Evolutionary conservation across 2,113 vertebrate genomes (phyloP), one percentile per base, ranked within the genome.

Genomic region (Phrynosoma blainvillii): DNA sequence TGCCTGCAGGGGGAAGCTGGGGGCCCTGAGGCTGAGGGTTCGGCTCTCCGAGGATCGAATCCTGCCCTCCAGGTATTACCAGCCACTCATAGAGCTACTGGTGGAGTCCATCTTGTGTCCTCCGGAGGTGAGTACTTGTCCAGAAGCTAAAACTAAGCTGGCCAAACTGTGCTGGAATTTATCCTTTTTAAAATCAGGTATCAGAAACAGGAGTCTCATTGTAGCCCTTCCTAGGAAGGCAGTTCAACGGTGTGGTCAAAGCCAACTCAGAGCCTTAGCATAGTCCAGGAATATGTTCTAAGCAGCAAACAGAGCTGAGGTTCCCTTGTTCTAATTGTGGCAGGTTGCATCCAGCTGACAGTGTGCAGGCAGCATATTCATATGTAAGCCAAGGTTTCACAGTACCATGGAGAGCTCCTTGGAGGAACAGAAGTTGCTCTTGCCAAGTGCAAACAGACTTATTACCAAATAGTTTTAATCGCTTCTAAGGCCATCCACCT

Each of bases 11-110:
- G 97, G 97, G 1, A 97, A 94, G 88, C 96, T 99, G 94, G 98
- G 98, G 0, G 97, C 98, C 0, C 95, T 99, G 92, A 95, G 98
- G 87, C 95, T 99, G 93, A 97, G 97, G 75, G 96, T 98, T 71
- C 96, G 96, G 30, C 95, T 99, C 91, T 93, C 94, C 1, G 98
- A 98, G 95, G 98, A 98, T 88, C 95, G 91, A 0, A 96, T 99
- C 83, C 95, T 99, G 90, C 98, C 98, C 1, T 96, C 95, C 1
- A 73, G 62, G 56, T 97, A 94, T 94, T 98, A 98, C 92, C 98
- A 97, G 96, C 98, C 98, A 0, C 97, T 99, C 74, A 94, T 94
- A 79, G 97, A 97, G 88, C 96, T 99, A 89, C 97, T 99, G 93
- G 92, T 97, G 0, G 97, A 98, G 94, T 97, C 98, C 0, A 93